Evolutionary conservation across 1,140 invertebrate species (phyloP).

Genomic region (Macrocentrus cingulum): DNA sequence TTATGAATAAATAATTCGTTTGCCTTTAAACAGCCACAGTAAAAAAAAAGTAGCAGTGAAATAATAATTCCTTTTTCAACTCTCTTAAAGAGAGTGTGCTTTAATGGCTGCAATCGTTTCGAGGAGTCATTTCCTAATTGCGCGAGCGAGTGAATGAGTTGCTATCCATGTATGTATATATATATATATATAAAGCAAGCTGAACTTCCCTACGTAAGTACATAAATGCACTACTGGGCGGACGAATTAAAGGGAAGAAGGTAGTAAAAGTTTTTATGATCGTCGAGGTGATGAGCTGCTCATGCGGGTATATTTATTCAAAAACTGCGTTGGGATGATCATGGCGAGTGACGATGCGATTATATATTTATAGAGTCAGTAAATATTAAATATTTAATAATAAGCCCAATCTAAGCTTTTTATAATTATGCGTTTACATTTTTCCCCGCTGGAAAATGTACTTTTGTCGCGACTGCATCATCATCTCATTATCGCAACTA

Average conservation of each 20-base stretch:
- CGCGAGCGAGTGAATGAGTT: background rate
- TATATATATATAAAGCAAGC: background rate
- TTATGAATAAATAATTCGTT: no score
- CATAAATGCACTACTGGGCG: constrained; percentile 15
- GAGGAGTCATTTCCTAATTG: constrained; percentile 4
- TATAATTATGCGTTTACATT: no score
- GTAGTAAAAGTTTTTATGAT: constrained; percentile 18
- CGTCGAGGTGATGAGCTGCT: constrained; percentile 1
- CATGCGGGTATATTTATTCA: background rate
- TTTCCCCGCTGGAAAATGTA: no score
- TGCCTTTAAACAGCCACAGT: no score
- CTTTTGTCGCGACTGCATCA: no score
- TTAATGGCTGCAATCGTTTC: background rate
- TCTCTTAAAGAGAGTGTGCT: background rate
- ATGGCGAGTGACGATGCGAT: background rate
- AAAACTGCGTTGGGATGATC: background rate
- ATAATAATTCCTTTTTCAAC: background rate
- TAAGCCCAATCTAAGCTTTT: no score
- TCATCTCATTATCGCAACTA: no score
- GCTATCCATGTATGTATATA: constrained; percentile 5
- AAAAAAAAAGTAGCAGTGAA: background rate
- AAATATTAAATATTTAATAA: constrained; percentile 19
- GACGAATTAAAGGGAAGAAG: constrained; percentile 13
- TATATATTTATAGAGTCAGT: no score
- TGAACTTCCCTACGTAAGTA: constrained; percentile 1